Evolutionary conservation across 1,140 invertebrate genomes (phyloP).

Genomic region (Physella acuta): DNA sequence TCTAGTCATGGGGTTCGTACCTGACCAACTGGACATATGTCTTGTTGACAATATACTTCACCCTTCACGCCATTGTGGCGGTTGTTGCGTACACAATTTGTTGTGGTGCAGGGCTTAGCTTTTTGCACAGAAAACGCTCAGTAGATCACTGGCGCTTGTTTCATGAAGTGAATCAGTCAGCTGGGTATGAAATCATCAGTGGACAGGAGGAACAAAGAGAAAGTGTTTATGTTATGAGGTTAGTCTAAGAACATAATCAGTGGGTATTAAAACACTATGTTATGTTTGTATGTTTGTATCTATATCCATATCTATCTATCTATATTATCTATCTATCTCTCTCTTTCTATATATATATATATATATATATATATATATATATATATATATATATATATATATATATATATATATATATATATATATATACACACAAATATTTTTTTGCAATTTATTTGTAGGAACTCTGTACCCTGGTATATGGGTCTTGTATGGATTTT

Average conservation of each 20-base stretch:
- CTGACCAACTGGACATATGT: slow-evolving; percentile 50
- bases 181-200: neutral
- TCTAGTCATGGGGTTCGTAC: slow-evolving; percentile 33
- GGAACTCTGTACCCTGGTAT: slow-evolving; percentile 38
- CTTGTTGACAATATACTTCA: slow-evolving; percentile 39
- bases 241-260: no score
- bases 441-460: no score
- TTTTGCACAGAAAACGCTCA: neutral
- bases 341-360: no score
- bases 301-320: no score
- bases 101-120: neutral
- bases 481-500: slow-evolving; percentile 45
- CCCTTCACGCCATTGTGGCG: slow-evolving; percentile 32
- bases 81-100: slow-evolving; percentile 21
- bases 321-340: no score
- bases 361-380: no score
- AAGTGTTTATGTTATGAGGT: no score
- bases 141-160: slow-evolving; percentile 2
- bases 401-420: no score
- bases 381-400: no score
- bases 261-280: no score
- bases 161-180: slow-evolving; percentile 9
- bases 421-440: no score
- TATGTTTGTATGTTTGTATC: no score
- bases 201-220: slow-evolving; percentile 23